These are phyloP conservation scores for Python bivittatus DNA, from an alignment of 2,113 vertebrate species.

Conservation along the genomic window DNA sequence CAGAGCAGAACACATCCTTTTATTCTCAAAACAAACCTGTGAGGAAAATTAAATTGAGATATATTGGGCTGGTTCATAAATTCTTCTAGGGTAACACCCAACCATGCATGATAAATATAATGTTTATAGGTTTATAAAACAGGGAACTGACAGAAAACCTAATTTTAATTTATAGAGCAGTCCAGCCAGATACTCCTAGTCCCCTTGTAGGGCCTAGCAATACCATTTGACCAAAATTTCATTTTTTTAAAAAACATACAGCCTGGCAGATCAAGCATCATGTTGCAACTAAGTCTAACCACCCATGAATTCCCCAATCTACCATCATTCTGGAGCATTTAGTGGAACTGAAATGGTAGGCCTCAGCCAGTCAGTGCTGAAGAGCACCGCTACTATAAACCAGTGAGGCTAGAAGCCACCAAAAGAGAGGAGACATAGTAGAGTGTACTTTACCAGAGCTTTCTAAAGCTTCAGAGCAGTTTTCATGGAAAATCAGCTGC, in stretches of 20 bases:
- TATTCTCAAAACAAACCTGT: not conserved
- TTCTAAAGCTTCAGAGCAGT: not conserved
- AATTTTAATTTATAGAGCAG: not conserved
- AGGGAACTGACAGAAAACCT: not conserved
- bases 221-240: not conserved
- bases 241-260: not conserved
- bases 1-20: not conserved
- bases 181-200: not conserved
- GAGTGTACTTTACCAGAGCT: not conserved
- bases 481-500: not conserved
- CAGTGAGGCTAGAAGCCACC: not conserved
- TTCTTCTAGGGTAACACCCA: not conserved
- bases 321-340: not conserved
- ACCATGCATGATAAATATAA: not conserved
- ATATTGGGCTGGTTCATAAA: not conserved
- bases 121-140: not conserved
- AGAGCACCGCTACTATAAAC: not conserved
- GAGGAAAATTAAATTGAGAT: not conserved
- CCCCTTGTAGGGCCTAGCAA: not conserved
- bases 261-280: no score
- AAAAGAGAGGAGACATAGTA: not conserved
- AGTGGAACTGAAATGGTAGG: not conserved
- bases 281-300: not conserved
- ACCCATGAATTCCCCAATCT: not conserved
- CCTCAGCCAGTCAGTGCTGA: no score